A percentile compares a stretch with the other conserved stretches of the same genome.
Evolutionary conservation across 2,888 invertebrate species (phyloP).

Genomic region (Cataglyphis livida): DNA sequence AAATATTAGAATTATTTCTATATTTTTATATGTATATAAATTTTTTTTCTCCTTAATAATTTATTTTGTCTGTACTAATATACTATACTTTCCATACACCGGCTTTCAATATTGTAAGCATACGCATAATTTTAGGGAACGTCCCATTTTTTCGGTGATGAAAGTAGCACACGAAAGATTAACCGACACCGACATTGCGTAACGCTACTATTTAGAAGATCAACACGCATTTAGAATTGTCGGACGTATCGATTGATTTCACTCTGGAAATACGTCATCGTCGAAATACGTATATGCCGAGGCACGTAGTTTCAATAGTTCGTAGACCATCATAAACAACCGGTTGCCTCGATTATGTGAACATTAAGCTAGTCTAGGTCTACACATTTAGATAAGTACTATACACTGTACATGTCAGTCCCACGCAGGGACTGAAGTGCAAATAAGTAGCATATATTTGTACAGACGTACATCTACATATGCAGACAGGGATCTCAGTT

Average conservation of each 20-base stretch:
- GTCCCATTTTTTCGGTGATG: conserved; percentile 7
- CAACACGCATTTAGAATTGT: conserved; percentile 13
- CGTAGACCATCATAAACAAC: neutral
- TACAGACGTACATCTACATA: neutral
- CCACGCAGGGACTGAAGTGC: neutral
- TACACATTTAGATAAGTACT: neutral
- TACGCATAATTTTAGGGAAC: neutral
- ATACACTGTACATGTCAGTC: neutral
- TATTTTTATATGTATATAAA: neutral
- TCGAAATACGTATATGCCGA: conserved; percentile 38
- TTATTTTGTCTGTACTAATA: neutral
- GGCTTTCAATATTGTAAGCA: neutral
- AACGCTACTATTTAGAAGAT: conserved; percentile 16
- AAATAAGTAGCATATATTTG: neutral
- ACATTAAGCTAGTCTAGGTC: neutral
- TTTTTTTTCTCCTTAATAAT: neutral
- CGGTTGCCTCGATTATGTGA: neutral
- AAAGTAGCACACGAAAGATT: neutral
- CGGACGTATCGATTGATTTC: conserved; percentile 40
- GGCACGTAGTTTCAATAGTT: conserved; percentile 36
- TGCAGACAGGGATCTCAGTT: neutral
- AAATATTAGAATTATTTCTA: neutral
- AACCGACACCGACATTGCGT: conserved; percentile 11
- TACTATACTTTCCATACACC: neutral
- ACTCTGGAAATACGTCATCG: conserved; percentile 41